A percentile compares a stretch with the other conserved stretches of the same genome.
Conservation (phyloP, 2,113 vertebrate species). For the Beaufortia kweichowensis region DNA sequence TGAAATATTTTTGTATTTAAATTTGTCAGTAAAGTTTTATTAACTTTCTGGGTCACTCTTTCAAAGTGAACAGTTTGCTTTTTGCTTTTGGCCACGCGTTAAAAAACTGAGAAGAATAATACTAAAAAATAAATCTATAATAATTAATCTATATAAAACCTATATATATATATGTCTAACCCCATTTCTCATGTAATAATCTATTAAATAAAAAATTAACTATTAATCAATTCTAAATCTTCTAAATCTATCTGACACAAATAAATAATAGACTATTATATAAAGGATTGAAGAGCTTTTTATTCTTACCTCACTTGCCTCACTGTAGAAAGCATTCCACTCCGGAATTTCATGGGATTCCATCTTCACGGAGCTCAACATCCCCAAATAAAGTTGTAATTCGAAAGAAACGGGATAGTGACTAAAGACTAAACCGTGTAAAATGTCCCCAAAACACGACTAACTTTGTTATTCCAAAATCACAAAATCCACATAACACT, state of each 20-base stretch:
- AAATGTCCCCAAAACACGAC: background rate
- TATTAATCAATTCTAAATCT: background rate
- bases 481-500: slow-evolving; percentile 15
- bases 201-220: background rate
- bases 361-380: slow-evolving; percentile 87
- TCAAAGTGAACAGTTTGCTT: no score
- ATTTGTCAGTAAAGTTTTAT: no score
- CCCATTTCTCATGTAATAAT: background rate
- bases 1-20: no score
- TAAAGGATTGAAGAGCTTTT: background rate
- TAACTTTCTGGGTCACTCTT: no score
- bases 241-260: background rate
- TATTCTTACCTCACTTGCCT: slow-evolving; percentile 75
- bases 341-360: slow-evolving; percentile 81
- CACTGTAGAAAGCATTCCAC: slow-evolving; percentile 82
- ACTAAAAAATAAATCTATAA: background rate
- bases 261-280: no score
- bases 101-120: no score
- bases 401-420: slow-evolving; percentile 14
- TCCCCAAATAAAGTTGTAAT: slow-evolving; percentile 67
- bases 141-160: no score
- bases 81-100: no score
- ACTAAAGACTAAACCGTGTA: slow-evolving; percentile 1
- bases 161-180: slow-evolving; percentile 13
- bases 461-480: background rate